phyloP scores from a whole-genome alignment of 2,797 vertebrate genomes.

The Triplophysa yarkandensis region DNA sequence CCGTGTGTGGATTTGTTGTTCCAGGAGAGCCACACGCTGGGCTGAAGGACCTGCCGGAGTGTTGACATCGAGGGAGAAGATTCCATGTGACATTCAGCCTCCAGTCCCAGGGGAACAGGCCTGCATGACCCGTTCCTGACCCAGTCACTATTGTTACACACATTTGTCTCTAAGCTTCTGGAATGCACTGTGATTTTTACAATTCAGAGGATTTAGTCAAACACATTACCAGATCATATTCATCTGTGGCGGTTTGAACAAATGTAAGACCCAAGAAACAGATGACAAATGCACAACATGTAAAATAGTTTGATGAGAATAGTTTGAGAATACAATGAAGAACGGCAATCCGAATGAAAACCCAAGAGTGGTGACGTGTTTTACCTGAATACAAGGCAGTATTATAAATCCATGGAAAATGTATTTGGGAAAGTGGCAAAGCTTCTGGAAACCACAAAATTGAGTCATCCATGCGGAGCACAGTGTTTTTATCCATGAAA shows the following conservation, averaged over 20 bases:
- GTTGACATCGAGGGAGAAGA: conserved; percentile 40
- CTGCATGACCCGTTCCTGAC: conserved; percentile 38
- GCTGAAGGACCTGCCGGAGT: conserved; percentile 33
- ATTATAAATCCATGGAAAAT: conserved; percentile 30
- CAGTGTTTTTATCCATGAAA: conserved; percentile 23
- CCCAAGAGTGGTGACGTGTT: not conserved
- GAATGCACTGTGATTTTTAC: not conserved
- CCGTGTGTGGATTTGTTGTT: conserved; percentile 39
- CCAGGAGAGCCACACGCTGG: conserved; percentile 24
- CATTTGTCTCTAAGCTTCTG: conserved; percentile 1
- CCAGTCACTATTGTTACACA: conserved; percentile 3
- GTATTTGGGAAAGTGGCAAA: conserved; percentile 33
- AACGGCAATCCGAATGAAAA: not conserved
- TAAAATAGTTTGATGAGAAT: not conserved
- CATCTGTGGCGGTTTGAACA: not conserved
- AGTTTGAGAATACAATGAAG: not conserved
- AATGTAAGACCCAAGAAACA: not conserved
- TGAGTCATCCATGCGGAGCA: conserved; percentile 44
- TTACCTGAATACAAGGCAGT: not conserved
- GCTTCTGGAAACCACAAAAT: conserved; percentile 43
- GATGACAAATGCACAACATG: not conserved
- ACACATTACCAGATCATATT: not conserved
- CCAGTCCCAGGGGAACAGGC: conserved; percentile 27
- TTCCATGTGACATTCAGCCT: conserved; percentile 43
- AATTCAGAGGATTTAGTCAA: conserved; percentile 10